phyloP scores from a whole-genome alignment of 2,888 invertebrate species.

The Chrysolina haemoptera region DNA sequence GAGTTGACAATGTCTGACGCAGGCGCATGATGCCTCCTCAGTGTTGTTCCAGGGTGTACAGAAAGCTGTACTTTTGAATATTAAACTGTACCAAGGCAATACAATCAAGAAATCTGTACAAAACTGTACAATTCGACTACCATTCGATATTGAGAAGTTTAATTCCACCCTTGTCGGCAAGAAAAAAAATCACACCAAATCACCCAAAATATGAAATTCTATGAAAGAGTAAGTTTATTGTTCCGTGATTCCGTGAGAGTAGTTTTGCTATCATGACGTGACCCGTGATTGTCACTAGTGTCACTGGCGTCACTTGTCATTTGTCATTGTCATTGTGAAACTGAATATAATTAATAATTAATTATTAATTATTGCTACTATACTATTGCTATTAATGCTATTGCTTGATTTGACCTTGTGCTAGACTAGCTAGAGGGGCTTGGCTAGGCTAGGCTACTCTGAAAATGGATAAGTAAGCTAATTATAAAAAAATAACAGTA shows the following conservation, averaged over 20 bases:
- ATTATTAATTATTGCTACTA: neutral
- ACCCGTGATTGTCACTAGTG: no score
- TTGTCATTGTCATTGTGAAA: neutral
- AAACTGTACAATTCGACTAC: constrained; percentile 7
- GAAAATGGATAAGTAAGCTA: constrained; percentile 14
- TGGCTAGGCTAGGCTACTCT: neutral
- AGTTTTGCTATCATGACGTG: neutral
- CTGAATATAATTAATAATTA: neutral
- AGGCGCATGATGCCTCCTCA: no score
- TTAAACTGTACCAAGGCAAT: constrained; percentile 13
- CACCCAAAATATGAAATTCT: neutral
- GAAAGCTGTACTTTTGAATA: constrained; percentile 16
- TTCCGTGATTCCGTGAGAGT: neutral
- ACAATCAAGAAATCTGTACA: constrained; percentile 11
- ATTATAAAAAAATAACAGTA: constrained; percentile 12
- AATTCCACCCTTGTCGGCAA: no score
- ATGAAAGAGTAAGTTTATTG: neutral
- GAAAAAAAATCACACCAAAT: constrained; percentile 12
- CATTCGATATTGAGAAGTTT: constrained; percentile 4
- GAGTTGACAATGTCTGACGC: no score
- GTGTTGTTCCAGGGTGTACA: constrained; percentile 15
- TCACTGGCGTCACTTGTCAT: no score
- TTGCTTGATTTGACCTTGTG: neutral
- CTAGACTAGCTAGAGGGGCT: neutral
- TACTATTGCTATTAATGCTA: neutral